phyloP scores from a whole-genome alignment of 2,888 invertebrate species.

The Argyresthia goedartella region DNA sequence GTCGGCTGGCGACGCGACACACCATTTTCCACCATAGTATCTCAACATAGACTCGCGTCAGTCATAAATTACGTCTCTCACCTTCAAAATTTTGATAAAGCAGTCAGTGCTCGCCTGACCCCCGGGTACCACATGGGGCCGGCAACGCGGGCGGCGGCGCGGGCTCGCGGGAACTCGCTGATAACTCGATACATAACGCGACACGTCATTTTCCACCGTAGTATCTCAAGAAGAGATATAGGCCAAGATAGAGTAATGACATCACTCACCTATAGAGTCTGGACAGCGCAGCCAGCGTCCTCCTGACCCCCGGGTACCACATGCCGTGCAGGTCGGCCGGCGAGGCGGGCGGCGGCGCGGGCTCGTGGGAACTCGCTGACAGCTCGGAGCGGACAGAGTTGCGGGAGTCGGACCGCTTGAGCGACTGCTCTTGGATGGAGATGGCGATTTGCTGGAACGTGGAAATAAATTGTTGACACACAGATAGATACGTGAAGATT shows the following conservation, averaged over 20 bases:
- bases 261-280: constrained; percentile 82
- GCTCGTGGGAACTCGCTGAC: constrained; percentile 79
- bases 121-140: constrained; percentile 99
- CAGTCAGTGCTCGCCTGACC: constrained; percentile 93
- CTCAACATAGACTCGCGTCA: too few relatives aligned
- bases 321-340: constrained; percentile 98
- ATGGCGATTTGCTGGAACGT: constrained; percentile 73
- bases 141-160: constrained; percentile 91
- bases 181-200: too few relatives aligned
- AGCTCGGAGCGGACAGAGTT: constrained; percentile 77
- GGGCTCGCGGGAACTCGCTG: too few relatives aligned
- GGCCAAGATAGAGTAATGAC: too few relatives aligned
- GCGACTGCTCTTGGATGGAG: constrained; percentile 68
- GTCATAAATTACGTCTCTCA: too few relatives aligned
- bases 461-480: too few relatives aligned
- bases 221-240: too few relatives aligned
- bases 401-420: constrained; percentile 75
- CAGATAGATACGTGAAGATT: too few relatives aligned
- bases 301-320: constrained; percentile 99
- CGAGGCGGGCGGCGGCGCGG: constrained; percentile 76
- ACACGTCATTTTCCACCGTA: too few relatives aligned
- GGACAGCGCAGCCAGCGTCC: constrained; percentile 95
- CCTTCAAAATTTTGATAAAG: constrained; percentile 87
- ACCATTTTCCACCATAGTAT: too few relatives aligned
- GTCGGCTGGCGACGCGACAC: constrained; percentile 96